Evolutionary conservation across 1,140 invertebrate species (phyloP).

Genomic region (Homarus americanus): DNA sequence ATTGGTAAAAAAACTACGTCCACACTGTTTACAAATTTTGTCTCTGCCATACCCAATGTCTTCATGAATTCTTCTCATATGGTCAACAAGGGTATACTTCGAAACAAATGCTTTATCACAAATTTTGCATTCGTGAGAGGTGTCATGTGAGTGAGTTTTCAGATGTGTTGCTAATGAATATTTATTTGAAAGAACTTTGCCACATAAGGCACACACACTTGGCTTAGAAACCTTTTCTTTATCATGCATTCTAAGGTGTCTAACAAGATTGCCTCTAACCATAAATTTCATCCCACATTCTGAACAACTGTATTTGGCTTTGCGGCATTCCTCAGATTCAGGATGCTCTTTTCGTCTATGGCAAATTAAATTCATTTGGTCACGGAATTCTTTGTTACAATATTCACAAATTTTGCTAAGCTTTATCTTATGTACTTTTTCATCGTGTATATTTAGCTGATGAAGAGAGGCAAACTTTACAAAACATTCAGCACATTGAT

Average conservation of each 20-base stretch:
- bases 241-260: conserved; percentile 44
- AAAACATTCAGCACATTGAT: conserved; percentile 51
- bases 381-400: conserved; percentile 56
- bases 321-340: conserved; percentile 52
- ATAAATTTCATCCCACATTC: conserved; percentile 66
- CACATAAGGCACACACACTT: conserved; percentile 47
- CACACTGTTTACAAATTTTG: conserved; percentile 59
- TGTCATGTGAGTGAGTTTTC: conserved; percentile 46
- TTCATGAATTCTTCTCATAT: conserved; percentile 60
- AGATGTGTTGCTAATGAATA: conserved; percentile 64
- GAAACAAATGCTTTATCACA: conserved; percentile 65
- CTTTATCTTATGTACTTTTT: conserved; percentile 47
- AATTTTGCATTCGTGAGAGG: conserved; percentile 29
- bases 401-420: conserved; percentile 59
- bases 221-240: conserved; percentile 33
- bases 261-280: conserved; percentile 54
- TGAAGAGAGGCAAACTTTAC: conserved; percentile 56
- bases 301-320: conserved; percentile 44
- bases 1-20: conserved; percentile 66
- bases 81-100: conserved; percentile 58
- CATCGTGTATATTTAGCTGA: conserved; percentile 51
- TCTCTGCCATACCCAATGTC: conserved; percentile 52
- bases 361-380: conserved; percentile 43
- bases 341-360: conserved; percentile 62
- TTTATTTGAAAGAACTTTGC: conserved; percentile 58